Conservation (phyloP, 1,140 invertebrate genomes). For the Heliothis subflexa region DNA sequence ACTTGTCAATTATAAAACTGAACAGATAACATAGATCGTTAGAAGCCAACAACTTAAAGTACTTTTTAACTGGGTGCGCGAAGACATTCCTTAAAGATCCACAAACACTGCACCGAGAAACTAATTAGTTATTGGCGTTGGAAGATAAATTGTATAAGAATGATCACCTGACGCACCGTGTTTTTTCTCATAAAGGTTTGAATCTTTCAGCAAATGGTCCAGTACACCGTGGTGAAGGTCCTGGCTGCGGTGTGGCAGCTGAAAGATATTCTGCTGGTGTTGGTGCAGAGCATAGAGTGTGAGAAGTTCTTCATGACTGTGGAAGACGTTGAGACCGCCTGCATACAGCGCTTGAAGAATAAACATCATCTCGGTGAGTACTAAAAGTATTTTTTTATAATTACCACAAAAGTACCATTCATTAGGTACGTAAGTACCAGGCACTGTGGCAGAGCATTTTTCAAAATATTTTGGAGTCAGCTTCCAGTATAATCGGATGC, state of each 20-base stretch:
- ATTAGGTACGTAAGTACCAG: no score
- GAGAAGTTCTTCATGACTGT: constrained; percentile 36
- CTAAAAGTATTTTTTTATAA: background rate
- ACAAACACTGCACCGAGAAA: background rate
- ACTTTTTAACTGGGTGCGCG: background rate
- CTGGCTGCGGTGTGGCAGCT: constrained; percentile 14
- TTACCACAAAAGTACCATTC: no score
- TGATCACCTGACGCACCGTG: background rate
- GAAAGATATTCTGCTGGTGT: constrained; percentile 19
- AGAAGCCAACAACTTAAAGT: background rate
- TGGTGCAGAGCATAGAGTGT: constrained; percentile 18
- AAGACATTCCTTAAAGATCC: no score
- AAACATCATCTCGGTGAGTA: constrained; percentile 8
- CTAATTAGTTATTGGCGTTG: no score
- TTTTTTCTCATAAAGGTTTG: background rate
- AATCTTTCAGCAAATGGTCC: background rate
- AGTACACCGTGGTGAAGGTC: background rate
- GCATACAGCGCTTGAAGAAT: constrained; percentile 38
- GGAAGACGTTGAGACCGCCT: background rate
- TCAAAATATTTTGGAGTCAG: no score
- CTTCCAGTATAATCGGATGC: no score
- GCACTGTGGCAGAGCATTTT: no score
- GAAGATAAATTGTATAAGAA: no score
- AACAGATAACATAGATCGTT: background rate
- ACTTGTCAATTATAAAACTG: background rate